Percentiles rank a stretch among this genome's conserved stretches.
phyloP scores from a whole-genome alignment of 2,888 invertebrate genomes.

The Tiliacea citrago region DNA sequence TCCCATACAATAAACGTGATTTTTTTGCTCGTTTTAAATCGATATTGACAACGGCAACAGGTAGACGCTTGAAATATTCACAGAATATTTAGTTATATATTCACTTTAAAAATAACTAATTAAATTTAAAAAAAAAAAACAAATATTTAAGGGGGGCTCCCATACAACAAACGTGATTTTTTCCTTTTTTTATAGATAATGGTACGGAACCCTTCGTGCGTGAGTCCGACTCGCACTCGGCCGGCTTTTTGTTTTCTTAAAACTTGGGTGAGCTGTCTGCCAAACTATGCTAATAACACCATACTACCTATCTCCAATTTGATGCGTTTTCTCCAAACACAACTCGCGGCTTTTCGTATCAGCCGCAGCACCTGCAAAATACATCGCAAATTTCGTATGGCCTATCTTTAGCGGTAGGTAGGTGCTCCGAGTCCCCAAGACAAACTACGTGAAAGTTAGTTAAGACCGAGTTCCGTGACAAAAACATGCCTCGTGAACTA shows the following conservation, averaged over 20 bases:
- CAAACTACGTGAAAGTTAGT: slow-evolving; percentile 37
- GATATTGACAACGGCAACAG: too few species aligned
- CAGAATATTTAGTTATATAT: too few species aligned
- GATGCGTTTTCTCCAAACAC: background rate
- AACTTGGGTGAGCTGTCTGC: background rate
- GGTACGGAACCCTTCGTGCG: too few species aligned
- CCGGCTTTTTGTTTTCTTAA: background rate
- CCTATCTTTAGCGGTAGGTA: background rate
- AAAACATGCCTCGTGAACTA: slow-evolving; percentile 20
- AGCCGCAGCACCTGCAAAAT: background rate
- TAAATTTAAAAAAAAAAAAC: too few species aligned
- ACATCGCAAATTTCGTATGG: background rate
- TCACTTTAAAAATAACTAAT: too few species aligned
- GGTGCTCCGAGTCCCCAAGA: background rate
- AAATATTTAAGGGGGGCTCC: too few species aligned
- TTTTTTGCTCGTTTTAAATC: too few species aligned
- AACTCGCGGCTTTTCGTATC: background rate
- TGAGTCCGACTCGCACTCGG: too few species aligned
- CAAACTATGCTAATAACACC: background rate
- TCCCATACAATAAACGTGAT: too few species aligned
- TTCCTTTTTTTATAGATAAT: too few species aligned
- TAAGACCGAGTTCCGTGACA: slow-evolving; percentile 32
- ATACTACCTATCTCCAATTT: background rate
- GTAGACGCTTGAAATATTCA: too few species aligned
- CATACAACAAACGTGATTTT: too few species aligned